These are phyloP conservation scores for Sebastes cheni DNA, from an alignment of 2,797 vertebrate genomes.

Conservation along the genomic window DNA sequence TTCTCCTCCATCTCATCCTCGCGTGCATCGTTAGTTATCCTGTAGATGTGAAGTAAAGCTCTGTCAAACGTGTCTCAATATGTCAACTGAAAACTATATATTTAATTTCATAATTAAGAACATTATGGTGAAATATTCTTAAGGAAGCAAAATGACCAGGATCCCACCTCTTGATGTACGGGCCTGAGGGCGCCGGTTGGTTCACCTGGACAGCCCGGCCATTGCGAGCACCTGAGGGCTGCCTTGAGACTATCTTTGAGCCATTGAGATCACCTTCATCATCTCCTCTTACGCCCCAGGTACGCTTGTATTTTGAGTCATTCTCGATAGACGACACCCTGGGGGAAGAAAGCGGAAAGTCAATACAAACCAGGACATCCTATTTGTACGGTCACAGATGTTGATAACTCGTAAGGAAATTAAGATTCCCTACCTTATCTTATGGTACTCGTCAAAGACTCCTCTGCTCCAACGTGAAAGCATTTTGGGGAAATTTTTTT, in stretches of 20 bases:
- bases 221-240: conserved; percentile 83
- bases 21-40: conserved; percentile 93
- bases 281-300: conserved; percentile 85
- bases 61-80: neutral
- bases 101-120: neutral
- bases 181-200: conserved; percentile 75
- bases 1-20: conserved; percentile 99
- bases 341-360: neutral
- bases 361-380: neutral
- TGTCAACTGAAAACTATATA: neutral
- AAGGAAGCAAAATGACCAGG: neutral
- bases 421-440: conserved; percentile 65
- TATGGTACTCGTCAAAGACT: conserved; percentile 69
- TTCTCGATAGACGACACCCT: conserved; percentile 92
- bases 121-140: neutral
- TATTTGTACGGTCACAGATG: neutral
- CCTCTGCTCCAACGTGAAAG: conserved; percentile 68
- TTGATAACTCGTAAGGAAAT: neutral
- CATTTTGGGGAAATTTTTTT: conserved; percentile 61
- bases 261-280: conserved; percentile 43
- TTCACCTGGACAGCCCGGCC: conserved; percentile 74
- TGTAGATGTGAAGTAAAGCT: conserved; percentile 43
- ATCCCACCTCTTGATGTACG: conserved; percentile 90
- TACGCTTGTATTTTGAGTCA: conserved; percentile 87
- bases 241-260: conserved; percentile 84